Conservation (phyloP, 2,888 invertebrate species). For the Orthonevra nobilis region DNA sequence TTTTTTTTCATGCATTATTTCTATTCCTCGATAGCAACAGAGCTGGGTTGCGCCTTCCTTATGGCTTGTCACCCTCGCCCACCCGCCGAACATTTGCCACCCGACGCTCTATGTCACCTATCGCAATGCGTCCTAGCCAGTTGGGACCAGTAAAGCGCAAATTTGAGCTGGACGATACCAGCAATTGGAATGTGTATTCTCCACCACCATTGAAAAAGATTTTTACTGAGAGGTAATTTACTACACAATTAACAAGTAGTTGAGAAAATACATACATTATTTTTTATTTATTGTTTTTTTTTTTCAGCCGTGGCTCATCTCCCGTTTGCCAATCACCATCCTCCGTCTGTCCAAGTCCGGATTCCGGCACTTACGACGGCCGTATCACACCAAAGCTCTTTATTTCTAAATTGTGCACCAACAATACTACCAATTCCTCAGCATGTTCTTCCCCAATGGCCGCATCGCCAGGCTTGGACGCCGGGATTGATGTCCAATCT, state of each 20-base stretch:
- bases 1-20: neutral
- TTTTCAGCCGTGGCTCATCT: constrained; percentile 78
- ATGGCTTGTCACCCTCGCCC: constrained; percentile 89
- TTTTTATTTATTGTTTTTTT: no score
- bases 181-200: constrained; percentile 78
- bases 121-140: constrained; percentile 89
- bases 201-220: constrained; percentile 80
- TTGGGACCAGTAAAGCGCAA: constrained; percentile 84
- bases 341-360: constrained; percentile 79
- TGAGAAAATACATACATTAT: no score
- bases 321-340: constrained; percentile 80
- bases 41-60: constrained; percentile 79
- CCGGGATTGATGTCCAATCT: constrained; percentile 71
- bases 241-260: no score
- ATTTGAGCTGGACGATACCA: constrained; percentile 79
- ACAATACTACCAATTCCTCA: constrained; percentile 75
- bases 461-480: constrained; percentile 76
- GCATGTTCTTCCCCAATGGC: constrained; percentile 78
- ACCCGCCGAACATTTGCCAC: constrained; percentile 90
- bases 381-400: constrained; percentile 80
- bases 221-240: constrained; percentile 79
- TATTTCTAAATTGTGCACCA: constrained; percentile 78
- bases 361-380: constrained; percentile 79
- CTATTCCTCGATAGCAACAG: constrained; percentile 73
- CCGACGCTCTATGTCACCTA: constrained; percentile 93